Evolutionary conservation across 1,140 invertebrate species (phyloP).

Genomic region (Camponotus vicinus): DNA sequence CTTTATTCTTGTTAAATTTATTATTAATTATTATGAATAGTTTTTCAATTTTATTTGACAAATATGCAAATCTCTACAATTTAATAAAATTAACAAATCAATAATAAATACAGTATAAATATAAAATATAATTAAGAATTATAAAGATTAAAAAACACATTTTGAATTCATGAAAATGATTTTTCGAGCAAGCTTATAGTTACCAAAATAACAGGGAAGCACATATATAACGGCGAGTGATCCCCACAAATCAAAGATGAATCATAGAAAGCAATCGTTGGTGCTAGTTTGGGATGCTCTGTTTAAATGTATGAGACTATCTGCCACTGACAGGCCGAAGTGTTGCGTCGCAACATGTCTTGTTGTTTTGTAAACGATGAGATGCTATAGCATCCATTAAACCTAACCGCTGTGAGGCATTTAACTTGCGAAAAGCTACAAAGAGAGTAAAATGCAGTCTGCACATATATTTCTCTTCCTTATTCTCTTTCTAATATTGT

Average conservation of each 20-base stretch:
- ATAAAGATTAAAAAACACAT: neutral
- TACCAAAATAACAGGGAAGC: slow-evolving; percentile 61
- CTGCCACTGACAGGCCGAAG: slow-evolving; percentile 64
- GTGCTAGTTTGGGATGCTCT: slow-evolving; percentile 38
- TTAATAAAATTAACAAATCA: slow-evolving; percentile 17
- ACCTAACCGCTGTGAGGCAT: slow-evolving; percentile 5
- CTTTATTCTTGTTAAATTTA: too few species aligned
- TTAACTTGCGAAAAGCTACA: slow-evolving; percentile 1
- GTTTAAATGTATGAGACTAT: slow-evolving; percentile 51
- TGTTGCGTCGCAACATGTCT: slow-evolving; percentile 21
- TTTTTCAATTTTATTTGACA: neutral
- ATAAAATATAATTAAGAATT: too few species aligned
- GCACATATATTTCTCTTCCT: too few species aligned
- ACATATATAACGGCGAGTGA: slow-evolving; percentile 64
- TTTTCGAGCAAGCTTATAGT: neutral
- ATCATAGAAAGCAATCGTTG: slow-evolving; percentile 68
- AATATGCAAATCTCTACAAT: slow-evolving; percentile 1
- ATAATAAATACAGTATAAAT: neutral
- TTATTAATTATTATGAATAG: too few species aligned
- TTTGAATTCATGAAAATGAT: neutral
- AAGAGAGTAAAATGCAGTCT: neutral
- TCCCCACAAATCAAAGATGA: slow-evolving; percentile 45
- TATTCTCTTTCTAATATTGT: neutral
- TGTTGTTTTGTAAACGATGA: slow-evolving; percentile 29
- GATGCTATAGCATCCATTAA: slow-evolving; percentile 36